Evolutionary conservation across 2,888 invertebrate genomes (phyloP).

Genomic region (Drosophila formosana): DNA sequence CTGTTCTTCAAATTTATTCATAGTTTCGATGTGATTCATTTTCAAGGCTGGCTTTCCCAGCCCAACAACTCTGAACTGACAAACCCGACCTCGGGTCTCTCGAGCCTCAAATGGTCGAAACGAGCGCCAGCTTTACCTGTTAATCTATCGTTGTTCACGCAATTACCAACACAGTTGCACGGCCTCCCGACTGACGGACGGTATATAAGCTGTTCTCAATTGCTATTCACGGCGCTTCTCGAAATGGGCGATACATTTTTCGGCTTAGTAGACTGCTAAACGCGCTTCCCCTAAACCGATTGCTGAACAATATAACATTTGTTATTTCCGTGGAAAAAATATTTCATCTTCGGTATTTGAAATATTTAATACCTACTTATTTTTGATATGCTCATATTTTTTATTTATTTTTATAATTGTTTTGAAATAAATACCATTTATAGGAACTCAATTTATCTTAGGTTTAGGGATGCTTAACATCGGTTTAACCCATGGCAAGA

Average conservation of each 20-base stretch:
- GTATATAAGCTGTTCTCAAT: conserved; percentile 14
- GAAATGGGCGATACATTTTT: conserved; percentile 10
- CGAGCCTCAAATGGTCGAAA: conserved; percentile 25
- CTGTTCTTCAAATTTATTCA: conserved; percentile 60
- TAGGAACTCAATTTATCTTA: no score
- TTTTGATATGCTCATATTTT: no score
- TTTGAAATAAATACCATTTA: no score
- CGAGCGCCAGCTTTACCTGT: conserved; percentile 72
- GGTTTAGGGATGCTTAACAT: no score
- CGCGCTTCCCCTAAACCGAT: conserved; percentile 19
- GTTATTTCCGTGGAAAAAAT: background rate
- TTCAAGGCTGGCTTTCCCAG: conserved; percentile 73
- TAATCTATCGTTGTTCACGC: conserved; percentile 71
- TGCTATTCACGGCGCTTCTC: conserved; percentile 60
- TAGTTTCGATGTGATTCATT: conserved; percentile 60
- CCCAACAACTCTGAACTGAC: conserved; percentile 3
- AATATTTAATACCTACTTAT: no score
- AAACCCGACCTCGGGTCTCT: conserved; percentile 13
- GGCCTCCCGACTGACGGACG: conserved; percentile 30
- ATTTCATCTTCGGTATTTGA: no score
- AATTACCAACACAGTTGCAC: conserved; percentile 60
- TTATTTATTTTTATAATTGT: no score
- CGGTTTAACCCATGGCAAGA: no score
- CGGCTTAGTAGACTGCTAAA: conserved; percentile 7
- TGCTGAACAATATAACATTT: background rate